A percentile compares a stretch with the other conserved stretches of the same genome.
These are phyloP conservation scores for Himalopsyche anomala DNA, from an alignment of 2,888 invertebrate genomes.

Conservation along the genomic window DNA sequence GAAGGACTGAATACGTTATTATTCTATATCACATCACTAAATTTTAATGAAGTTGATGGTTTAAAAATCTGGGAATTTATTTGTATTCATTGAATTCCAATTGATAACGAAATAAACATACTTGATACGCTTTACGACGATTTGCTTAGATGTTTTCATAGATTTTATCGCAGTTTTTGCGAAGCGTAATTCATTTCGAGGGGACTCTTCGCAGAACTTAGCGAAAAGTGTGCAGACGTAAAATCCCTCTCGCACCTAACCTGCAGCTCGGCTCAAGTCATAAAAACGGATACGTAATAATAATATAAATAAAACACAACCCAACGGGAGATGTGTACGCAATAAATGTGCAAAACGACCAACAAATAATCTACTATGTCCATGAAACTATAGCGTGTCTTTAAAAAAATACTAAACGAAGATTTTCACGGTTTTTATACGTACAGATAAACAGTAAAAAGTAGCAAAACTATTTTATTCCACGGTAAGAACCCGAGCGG, in stretches of 20 bases:
- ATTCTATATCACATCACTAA: too few relatives aligned
- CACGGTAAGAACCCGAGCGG: too few relatives aligned
- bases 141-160: neutral
- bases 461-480: too few relatives aligned
- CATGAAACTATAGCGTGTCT: neutral
- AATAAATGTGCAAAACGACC: constrained; percentile 56
- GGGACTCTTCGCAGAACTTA: constrained; percentile 1
- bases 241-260: neutral
- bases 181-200: neutral
- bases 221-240: constrained; percentile 13
- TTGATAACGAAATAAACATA: too few relatives aligned
- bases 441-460: too few relatives aligned
- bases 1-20: too few relatives aligned
- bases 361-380: neutral
- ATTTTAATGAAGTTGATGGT: too few relatives aligned
- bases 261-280: constrained; percentile 7
- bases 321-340: constrained; percentile 50
- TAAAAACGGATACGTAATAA: constrained; percentile 43
- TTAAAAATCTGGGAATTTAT: too few relatives aligned
- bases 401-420: neutral
- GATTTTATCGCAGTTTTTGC: constrained; percentile 6
- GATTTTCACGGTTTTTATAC: too few relatives aligned
- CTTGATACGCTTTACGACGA: too few relatives aligned
- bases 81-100: too few relatives aligned
- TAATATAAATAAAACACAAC: constrained; percentile 11